These are phyloP conservation scores for Poecilia latipinna DNA, from an alignment of 2,113 vertebrate species.

Conservation along the genomic window DNA sequence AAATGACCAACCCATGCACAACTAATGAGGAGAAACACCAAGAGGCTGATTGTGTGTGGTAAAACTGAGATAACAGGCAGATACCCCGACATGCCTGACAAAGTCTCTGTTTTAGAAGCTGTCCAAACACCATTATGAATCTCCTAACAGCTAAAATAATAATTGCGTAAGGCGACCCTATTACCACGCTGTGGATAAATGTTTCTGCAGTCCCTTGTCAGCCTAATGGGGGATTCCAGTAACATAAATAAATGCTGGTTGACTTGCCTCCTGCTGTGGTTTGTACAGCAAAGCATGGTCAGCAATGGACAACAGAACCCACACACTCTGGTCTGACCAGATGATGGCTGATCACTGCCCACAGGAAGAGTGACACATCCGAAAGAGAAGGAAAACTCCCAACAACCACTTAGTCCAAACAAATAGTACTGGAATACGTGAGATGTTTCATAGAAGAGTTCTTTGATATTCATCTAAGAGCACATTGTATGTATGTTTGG, in stretches of 20 bases:
- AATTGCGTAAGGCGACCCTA: conserved; percentile 14
- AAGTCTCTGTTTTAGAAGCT: conserved; percentile 31
- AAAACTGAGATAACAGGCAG: conserved; percentile 25
- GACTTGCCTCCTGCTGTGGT: conserved; percentile 48
- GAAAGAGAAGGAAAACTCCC: conserved; percentile 11
- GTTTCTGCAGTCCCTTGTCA: conserved; percentile 54
- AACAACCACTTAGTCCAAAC: conserved; percentile 9
- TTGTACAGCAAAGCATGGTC: conserved; percentile 34
- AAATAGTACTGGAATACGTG: conserved; percentile 4
- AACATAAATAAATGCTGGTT: conserved; percentile 50
- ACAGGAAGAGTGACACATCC: conserved; percentile 35
- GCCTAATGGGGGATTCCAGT: conserved; percentile 59
- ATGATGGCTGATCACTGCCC: conserved; percentile 24
- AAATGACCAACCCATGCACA: not conserved
- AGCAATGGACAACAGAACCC: conserved; percentile 29
- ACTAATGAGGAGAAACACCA: conserved; percentile 2
- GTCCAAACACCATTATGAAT: conserved; percentile 42
- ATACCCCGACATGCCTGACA: conserved; percentile 1
- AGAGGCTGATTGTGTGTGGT: not conserved
- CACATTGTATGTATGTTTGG: not conserved
- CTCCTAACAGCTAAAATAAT: conserved; percentile 47
- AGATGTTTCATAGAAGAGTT: not conserved
- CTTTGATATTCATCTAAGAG: not conserved
- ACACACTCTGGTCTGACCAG: conserved; percentile 42
- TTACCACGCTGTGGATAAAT: conserved; percentile 52